These are phyloP conservation scores for Elaeidobius kamerunicus DNA, from an alignment of 2,888 invertebrate genomes.

Conservation along the genomic window DNA sequence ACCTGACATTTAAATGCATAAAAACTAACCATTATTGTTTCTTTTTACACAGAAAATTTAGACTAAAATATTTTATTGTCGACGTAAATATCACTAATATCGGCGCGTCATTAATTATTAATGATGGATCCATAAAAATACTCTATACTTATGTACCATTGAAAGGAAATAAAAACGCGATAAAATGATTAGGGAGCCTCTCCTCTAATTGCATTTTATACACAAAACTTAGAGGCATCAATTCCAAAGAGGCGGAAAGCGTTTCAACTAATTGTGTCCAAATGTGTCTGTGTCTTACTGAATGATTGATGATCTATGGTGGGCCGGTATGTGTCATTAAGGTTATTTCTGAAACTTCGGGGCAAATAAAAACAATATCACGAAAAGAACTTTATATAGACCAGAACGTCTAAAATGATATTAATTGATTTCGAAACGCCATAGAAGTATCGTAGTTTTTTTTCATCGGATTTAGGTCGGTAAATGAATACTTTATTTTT, in stretches of 20 bases:
- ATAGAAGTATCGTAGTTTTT: not conserved
- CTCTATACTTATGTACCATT: slow-evolving; percentile 7
- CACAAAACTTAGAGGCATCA: slow-evolving; percentile 24
- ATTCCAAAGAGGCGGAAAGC: slow-evolving; percentile 28
- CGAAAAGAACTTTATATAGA: slow-evolving; percentile 19
- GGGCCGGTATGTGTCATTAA: slow-evolving; percentile 28
- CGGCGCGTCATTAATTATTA: too few relatives aligned
- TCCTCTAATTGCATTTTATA: slow-evolving; percentile 22
- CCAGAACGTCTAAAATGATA: slow-evolving; percentile 15
- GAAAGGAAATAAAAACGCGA: not conserved
- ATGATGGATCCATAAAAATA: too few relatives aligned
- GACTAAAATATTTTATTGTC: too few relatives aligned
- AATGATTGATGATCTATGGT: slow-evolving; percentile 30
- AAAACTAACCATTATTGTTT: too few relatives aligned
- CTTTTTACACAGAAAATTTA: too few relatives aligned
- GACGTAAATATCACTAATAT: too few relatives aligned
- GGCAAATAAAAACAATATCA: slow-evolving; percentile 26
- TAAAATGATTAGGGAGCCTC: slow-evolving; percentile 14
- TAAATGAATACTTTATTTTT: too few relatives aligned
- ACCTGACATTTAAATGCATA: too few relatives aligned
- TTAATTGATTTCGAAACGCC: slow-evolving; percentile 17
- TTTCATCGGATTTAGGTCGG: too few relatives aligned
- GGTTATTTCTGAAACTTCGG: slow-evolving; percentile 19
- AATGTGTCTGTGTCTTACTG: slow-evolving; percentile 29
- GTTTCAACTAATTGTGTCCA: slow-evolving; percentile 32